phyloP scores from a whole-genome alignment of 1,140 invertebrate genomes.

The Patella vulgata region DNA sequence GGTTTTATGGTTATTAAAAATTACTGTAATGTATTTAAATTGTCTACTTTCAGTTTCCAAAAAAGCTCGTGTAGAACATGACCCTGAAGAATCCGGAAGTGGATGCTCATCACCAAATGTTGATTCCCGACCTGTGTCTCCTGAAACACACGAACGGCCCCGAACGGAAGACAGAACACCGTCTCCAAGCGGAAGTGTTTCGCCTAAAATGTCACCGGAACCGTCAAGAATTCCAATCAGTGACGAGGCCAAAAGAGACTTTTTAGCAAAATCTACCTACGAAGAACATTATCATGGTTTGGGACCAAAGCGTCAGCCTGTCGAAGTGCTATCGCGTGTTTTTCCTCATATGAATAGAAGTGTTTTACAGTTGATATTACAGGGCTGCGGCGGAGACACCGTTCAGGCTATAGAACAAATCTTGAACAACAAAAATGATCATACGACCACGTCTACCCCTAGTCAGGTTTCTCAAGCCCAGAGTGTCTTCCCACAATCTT shows the following conservation, averaged over 20 bases:
- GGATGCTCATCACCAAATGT: conserved; percentile 6
- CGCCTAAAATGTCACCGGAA: conserved; percentile 9
- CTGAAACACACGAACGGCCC: neutral
- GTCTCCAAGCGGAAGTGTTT: conserved; percentile 10
- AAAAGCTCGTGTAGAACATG: neutral
- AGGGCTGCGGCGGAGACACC: conserved; percentile 81
- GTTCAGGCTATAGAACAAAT: conserved; percentile 87
- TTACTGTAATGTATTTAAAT: too few relatives aligned
- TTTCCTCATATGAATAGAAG: conserved; percentile 85
- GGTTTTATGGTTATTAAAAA: too few relatives aligned
- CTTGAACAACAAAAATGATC: conserved; percentile 45
- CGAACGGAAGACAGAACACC: conserved; percentile 5
- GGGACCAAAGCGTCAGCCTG: conserved; percentile 66
- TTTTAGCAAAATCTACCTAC: neutral
- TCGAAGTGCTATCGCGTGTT: conserved; percentile 81
- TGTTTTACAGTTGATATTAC: conserved; percentile 84
- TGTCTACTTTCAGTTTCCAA: conserved; percentile 7
- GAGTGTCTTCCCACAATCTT: conserved; percentile 18
- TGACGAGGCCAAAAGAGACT: neutral
- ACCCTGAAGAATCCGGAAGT: conserved; percentile 3
- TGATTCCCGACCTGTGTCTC: conserved; percentile 4
- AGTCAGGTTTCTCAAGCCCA: conserved; percentile 6
- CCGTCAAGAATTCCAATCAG: neutral
- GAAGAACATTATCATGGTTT: neutral
- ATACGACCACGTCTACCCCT: conserved; percentile 5